A percentile compares a stretch with the other conserved stretches of the same genome.
These are phyloP conservation scores for Orgyia antiqua DNA, from an alignment of 2,888 invertebrate species.

Conservation along the genomic window DNA sequence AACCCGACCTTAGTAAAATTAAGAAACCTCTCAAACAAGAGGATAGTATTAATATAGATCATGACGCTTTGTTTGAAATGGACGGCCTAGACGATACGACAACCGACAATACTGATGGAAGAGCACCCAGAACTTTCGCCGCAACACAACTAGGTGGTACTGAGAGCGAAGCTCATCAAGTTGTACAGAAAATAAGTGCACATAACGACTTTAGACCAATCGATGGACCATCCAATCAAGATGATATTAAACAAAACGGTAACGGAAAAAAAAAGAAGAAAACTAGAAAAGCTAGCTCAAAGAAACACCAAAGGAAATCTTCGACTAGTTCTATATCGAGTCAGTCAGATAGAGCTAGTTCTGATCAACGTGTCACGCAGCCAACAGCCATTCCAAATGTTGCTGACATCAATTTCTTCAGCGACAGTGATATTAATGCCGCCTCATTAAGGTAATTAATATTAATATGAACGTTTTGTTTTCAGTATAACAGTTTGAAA, in stretches of 20 bases:
- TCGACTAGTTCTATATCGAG: constrained; percentile 76
- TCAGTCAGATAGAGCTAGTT: constrained; percentile 71
- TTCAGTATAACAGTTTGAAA: neutral
- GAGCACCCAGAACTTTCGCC: constrained; percentile 73
- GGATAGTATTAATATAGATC: constrained; percentile 50
- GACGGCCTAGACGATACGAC: constrained; percentile 77
- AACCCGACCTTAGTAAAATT: constrained; percentile 75
- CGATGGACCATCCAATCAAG: constrained; percentile 49
- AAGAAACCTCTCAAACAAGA: constrained; percentile 53
- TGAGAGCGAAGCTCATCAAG: constrained; percentile 69
- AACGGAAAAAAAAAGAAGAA: constrained; percentile 85
- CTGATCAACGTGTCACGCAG: constrained; percentile 57
- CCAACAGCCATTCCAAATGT: constrained; percentile 52
- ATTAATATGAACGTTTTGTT: neutral
- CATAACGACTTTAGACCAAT: constrained; percentile 82
- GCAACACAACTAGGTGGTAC: constrained; percentile 71
- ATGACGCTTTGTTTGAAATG: constrained; percentile 84
- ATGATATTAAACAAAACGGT: constrained; percentile 74
- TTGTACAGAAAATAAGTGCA: constrained; percentile 80
- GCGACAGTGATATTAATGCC: constrained; percentile 93
- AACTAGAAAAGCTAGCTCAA: constrained; percentile 87
- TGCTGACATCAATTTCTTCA: constrained; percentile 85
- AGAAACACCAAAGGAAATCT: constrained; percentile 87
- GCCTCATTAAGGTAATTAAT: constrained; percentile 73
- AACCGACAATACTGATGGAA: constrained; percentile 66